phyloP scores from a whole-genome alignment of 1,140 invertebrate species.

The Manduca sexta region DNA sequence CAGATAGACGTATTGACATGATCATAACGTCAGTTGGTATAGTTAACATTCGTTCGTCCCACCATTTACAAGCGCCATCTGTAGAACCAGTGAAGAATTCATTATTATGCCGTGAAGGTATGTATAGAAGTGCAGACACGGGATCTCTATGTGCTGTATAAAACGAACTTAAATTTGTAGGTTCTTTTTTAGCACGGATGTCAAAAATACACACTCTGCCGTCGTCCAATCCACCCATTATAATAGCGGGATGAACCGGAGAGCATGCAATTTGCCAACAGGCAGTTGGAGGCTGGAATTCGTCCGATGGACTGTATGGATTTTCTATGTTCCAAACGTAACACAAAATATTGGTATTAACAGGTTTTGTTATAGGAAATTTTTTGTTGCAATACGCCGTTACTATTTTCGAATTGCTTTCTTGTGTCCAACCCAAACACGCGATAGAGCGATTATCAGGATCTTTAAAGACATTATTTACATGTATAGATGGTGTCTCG shows the following conservation, averaged over 20 bases:
- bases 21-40: conserved; percentile 80
- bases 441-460: conserved; percentile 76
- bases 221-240: conserved; percentile 86
- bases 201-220: conserved; percentile 89
- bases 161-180: conserved; percentile 63
- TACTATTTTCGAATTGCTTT: conserved; percentile 82
- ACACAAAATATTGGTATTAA: conserved; percentile 73
- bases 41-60: conserved; percentile 87
- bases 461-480: conserved; percentile 83
- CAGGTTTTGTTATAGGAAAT: conserved; percentile 76
- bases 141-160: conserved; percentile 82
- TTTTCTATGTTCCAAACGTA: conserved; percentile 88
- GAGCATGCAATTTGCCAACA: conserved; percentile 86
- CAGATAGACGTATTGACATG: conserved; percentile 76
- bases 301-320: conserved; percentile 81
- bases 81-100: conserved; percentile 91
- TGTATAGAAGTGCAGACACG: conserved; percentile 80
- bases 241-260: conserved; percentile 83
- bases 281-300: conserved; percentile 77
- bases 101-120: conserved; percentile 82
- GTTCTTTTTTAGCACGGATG: conserved; percentile 75
- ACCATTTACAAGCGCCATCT: conserved; percentile 87
- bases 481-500: conserved; percentile 79
- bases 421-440: conserved; percentile 87
- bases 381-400: conserved; percentile 82